These are phyloP conservation scores for Seriola quinqueradiata DNA, from an alignment of 2,113 vertebrate genomes.

Conservation along the genomic window DNA sequence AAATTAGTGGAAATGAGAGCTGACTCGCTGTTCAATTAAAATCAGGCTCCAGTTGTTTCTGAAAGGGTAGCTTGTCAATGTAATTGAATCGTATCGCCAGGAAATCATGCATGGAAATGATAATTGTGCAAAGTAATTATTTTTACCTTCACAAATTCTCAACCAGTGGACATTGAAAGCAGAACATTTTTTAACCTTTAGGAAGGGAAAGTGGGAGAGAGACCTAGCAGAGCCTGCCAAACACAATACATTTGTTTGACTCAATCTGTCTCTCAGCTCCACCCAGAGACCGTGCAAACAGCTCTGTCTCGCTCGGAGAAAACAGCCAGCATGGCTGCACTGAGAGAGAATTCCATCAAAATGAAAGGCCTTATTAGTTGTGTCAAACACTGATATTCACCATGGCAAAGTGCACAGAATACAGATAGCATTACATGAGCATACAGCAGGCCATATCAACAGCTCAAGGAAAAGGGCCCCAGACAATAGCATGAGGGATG, in stretches of 20 bases:
- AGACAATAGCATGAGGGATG: slow-evolving; percentile 57
- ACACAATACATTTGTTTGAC: slow-evolving; percentile 58
- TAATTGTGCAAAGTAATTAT: slow-evolving; percentile 68
- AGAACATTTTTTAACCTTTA: slow-evolving; percentile 43
- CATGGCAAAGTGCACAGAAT: slow-evolving; percentile 66
- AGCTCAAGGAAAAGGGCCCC: slow-evolving; percentile 53
- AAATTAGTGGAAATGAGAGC: slow-evolving; percentile 80
- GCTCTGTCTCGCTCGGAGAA: slow-evolving; percentile 50
- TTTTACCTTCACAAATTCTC: slow-evolving; percentile 33
- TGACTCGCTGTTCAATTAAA: slow-evolving; percentile 80
- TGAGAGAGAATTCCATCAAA: slow-evolving; percentile 69
- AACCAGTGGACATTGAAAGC: slow-evolving; percentile 19
- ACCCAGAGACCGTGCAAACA: slow-evolving; percentile 62
- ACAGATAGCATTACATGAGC: slow-evolving; percentile 56
- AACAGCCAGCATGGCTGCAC: slow-evolving; percentile 34
- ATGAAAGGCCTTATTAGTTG: slow-evolving; percentile 74
- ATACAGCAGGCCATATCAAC: slow-evolving; percentile 52
- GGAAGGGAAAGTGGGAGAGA: slow-evolving; percentile 28
- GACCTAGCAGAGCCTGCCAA: slow-evolving; percentile 39
- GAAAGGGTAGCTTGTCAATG: slow-evolving; percentile 67
- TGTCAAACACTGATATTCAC: slow-evolving; percentile 70
- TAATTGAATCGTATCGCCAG: slow-evolving; percentile 75
- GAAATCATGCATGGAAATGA: slow-evolving; percentile 72
- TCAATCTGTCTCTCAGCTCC: slow-evolving; percentile 62
- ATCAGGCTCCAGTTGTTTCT: slow-evolving; percentile 74